A percentile compares a stretch with the other conserved stretches of the same genome.
These are phyloP conservation scores for Microchirus variegatus DNA, from an alignment of 2,797 vertebrate species.

Conservation along the genomic window DNA sequence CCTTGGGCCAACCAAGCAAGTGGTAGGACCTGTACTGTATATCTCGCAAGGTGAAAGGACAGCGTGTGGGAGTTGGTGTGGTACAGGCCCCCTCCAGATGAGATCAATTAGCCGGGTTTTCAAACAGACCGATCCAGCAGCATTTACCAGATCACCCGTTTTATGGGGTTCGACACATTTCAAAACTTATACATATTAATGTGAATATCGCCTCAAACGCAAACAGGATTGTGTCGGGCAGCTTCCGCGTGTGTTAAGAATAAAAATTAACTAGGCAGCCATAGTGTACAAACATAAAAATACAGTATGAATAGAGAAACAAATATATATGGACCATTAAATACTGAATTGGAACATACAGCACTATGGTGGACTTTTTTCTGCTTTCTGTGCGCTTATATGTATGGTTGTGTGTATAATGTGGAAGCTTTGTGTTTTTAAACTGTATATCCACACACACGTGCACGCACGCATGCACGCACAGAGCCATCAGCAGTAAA, in stretches of 20 bases:
- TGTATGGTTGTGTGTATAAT: constrained; percentile 12
- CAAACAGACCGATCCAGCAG: background rate
- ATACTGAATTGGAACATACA: constrained; percentile 14
- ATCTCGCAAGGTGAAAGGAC: background rate
- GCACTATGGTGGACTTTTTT: background rate
- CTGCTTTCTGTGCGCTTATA: background rate
- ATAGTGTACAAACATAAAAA: no score
- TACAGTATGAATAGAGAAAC: background rate
- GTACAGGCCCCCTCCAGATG: no score
- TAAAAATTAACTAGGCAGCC: constrained; percentile 3
- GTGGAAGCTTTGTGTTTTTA: constrained; percentile 35
- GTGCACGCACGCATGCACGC: constrained; percentile 13
- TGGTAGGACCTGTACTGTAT: background rate
- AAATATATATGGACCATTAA: background rate
- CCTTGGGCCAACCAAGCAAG: background rate
- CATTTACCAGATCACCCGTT: background rate
- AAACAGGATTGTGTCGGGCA: background rate
- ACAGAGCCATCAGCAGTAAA: constrained; percentile 63
- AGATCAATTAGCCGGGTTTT: no score
- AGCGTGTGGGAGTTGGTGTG: background rate
- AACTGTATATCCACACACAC: constrained; percentile 1
- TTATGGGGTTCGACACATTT: background rate
- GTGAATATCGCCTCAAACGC: background rate
- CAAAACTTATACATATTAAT: background rate
- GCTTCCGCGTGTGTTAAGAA: background rate